phyloP scores from a whole-genome alignment of 2,797 vertebrate genomes.

The Manis pentadactyla region DNA sequence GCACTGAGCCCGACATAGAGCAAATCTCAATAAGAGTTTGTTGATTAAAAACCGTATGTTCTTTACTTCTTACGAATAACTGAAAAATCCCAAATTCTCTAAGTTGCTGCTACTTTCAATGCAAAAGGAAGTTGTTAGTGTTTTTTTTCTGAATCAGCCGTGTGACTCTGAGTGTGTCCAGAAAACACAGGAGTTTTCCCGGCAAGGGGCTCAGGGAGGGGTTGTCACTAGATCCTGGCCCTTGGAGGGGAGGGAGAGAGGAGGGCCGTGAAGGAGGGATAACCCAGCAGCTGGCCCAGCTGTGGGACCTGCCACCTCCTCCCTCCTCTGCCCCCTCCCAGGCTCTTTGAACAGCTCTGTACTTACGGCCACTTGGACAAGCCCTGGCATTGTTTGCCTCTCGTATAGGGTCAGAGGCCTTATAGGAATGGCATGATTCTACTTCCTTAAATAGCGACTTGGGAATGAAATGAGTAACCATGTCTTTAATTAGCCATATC shows the following conservation, averaged over 20 bases:
- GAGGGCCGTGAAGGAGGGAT: background rate
- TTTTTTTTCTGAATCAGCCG: slow-evolving; percentile 27
- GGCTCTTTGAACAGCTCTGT: slow-evolving; percentile 50
- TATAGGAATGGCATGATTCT: slow-evolving; percentile 74
- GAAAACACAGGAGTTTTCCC: background rate
- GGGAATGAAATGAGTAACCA: slow-evolving; percentile 80
- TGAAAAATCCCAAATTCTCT: background rate
- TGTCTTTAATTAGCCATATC: slow-evolving; percentile 80
- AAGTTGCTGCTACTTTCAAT: background rate
- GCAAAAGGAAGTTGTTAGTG: background rate
- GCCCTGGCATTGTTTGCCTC: slow-evolving; percentile 69
- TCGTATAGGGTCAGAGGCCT: slow-evolving; percentile 75
- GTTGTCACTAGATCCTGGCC: background rate
- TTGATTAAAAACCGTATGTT: background rate
- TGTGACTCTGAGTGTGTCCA: background rate
- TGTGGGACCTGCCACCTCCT: background rate
- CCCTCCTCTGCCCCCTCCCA: background rate
- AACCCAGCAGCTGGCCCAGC: slow-evolving; percentile 53
- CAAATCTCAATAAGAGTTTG: background rate
- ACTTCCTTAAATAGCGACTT: slow-evolving; percentile 81
- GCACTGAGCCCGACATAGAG: background rate
- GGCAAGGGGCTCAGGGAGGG: background rate
- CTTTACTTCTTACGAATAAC: background rate
- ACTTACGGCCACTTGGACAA: slow-evolving; percentile 58
- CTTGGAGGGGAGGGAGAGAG: background rate